Base-by-base conservation (phyloP, 2,113 vertebrate genomes). In the Chlorodrepanis virens region DNA sequence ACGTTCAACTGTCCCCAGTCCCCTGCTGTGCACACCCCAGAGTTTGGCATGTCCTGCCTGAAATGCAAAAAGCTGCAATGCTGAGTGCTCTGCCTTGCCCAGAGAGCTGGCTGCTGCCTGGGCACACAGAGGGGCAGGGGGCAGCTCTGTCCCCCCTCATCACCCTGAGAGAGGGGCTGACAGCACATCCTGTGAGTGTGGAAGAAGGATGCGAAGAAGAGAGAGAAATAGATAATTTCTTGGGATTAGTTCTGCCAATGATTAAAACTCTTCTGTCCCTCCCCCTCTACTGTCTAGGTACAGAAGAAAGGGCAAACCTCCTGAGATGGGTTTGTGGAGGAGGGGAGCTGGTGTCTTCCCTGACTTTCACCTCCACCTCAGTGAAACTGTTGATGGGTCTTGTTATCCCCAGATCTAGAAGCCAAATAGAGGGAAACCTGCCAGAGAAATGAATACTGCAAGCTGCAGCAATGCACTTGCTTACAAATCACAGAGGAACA, bases 1-100 rank as follows among this genome's bases (percentile, higher is more conserved):
- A 8, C 1, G 0, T 17, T 27, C 33, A 2, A 20, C 39, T 40
- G 70, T 25, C 22, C 27, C 37, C 9, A 5, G 9, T 25, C 11
- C 22, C 50, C 59, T 42, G 9, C 53, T 29, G 27, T 28, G 67
- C 13, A 1, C 0, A 0, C 22, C 22, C 21, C 64, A 33, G 37
- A 29, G 49, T 19, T 27, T 40, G 40, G 10, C 23, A 27, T 37
- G 25, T 20, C 39, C 12, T 45, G 11, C 11, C 56, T 40, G 56
- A 50, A 82, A 56, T 9, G 21, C 35, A 70, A 1, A 52, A 65
- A 39, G 1, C n/a, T 24, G 24, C 11, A 23, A 8, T 10, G 45
- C 12, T 52, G 25, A 0, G 0, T 29, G n/a, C 47, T 21, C 9
- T 57, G 47, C 21, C 31, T 14, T 59, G 47, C 14, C n/a, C 81